Conservation (phyloP, 2,888 invertebrate species). For the Eristalis tenax region DNA sequence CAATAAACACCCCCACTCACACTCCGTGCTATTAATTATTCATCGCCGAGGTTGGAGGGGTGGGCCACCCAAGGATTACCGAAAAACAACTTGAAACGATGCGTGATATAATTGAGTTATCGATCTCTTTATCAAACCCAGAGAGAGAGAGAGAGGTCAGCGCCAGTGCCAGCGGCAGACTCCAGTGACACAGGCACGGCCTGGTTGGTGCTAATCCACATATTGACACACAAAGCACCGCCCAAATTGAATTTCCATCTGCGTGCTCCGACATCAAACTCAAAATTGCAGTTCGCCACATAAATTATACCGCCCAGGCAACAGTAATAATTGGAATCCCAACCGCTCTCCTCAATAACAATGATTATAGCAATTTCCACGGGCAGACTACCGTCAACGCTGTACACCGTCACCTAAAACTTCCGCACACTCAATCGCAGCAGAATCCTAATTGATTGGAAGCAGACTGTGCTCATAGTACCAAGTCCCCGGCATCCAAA, state of each 20-base stretch:
- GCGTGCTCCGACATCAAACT: conserved; percentile 66
- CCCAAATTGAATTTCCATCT: conserved; percentile 56
- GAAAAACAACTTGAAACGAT: not conserved
- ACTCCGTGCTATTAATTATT: not conserved
- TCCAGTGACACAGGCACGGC: not conserved
- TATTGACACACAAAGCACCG: conserved; percentile 48
- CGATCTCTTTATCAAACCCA: conserved; percentile 23
- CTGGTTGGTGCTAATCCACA: conserved; percentile 31
- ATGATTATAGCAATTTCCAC: conserved; percentile 63
- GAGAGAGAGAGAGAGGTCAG: not conserved
- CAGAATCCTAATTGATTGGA: conserved; percentile 67
- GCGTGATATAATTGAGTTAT: conserved; percentile 58
- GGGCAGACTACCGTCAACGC: not conserved
- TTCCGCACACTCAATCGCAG: conserved; percentile 49
- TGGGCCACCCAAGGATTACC: not conserved
- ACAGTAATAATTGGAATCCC: conserved; percentile 56
- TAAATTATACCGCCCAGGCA: conserved; percentile 50
- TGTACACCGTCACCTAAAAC: not conserved
- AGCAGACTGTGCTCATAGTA: conserved; percentile 14
- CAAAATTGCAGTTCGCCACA: conserved; percentile 46
- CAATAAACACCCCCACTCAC: not conserved
- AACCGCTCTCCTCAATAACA: conserved; percentile 60
- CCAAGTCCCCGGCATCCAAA: conserved; percentile 8
- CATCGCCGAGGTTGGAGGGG: not conserved
- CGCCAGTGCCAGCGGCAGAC: not conserved